Base-by-base conservation (phyloP, 2,888 invertebrate genomes). In the Campaea margaritaria region DNA sequence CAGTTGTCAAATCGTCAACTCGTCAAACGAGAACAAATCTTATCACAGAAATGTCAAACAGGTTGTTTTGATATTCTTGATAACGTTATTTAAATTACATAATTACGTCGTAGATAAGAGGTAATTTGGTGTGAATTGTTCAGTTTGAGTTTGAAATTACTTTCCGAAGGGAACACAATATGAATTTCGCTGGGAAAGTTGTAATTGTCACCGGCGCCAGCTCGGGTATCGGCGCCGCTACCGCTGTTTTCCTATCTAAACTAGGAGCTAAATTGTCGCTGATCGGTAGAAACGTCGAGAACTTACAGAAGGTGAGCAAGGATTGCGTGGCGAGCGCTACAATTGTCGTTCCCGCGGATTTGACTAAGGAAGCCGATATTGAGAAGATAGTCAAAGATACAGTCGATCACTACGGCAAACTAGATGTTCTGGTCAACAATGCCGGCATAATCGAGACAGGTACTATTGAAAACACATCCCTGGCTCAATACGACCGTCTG, bases 381-480 rank as follows among this genome's bases (percentile, higher is more conserved):
- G 94, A 95, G 76, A 94, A 93, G 21, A 94, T 97, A 54, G 86
- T 97, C 2, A 94, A 95, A 21, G 93, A 94, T 34, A 96, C 97
- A 0, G 83, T 98, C 0, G 91, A 94, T 31, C 95, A 96, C 71
- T 97, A 94, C 77, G 96, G 96, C 0, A 94, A 95, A 80, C 86
- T 98, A 11, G 97, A 98, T 85, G 95, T 97, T n/a, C 83, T 98
- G 49, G 94, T 98, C 0, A 98, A 99, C 83, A 98, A 97, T 88
- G 99, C 99, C 13, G 99, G 99, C 2, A 95, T 96, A 28, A 85
- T 98, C 21, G 96, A 96, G 78, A 90, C 90, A 0, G 99, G 98
- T 31, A 93, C 94, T 0, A 97, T 98, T 72, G 98, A 99, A 87
- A 96, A 94, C 67, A 97, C 98, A 0, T 94, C 94, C 15, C 77